These are phyloP conservation scores for Carpatolechia fugitivella DNA, from an alignment of 2,888 invertebrate genomes.

Conservation along the genomic window DNA sequence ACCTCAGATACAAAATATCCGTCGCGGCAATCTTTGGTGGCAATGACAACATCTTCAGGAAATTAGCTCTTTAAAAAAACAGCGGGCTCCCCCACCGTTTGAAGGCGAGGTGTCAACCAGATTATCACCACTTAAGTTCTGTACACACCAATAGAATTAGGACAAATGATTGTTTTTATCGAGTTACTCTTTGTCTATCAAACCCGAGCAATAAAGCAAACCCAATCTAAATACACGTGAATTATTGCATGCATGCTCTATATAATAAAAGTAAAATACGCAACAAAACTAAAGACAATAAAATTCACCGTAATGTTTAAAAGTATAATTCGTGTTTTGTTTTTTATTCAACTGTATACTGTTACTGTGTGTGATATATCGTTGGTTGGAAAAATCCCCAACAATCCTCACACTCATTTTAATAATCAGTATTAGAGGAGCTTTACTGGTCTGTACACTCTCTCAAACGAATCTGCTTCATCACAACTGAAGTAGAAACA, in stretches of 20 bases:
- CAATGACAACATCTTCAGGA: slow-evolving; percentile 40
- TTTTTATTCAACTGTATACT: no score
- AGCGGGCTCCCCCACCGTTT: slow-evolving; percentile 27
- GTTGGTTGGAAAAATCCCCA: no score
- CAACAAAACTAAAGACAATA: no score
- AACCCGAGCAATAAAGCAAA: no score
- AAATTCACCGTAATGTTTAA: background rate
- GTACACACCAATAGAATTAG: background rate
- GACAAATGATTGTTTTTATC: background rate
- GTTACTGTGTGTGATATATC: no score
- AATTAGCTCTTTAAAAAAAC: slow-evolving; percentile 55
- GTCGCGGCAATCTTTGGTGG: slow-evolving; percentile 3
- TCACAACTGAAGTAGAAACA: slow-evolving; percentile 34
- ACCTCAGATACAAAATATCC: slow-evolving; percentile 5
- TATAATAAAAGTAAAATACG: no score
- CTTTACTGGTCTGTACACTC: background rate
- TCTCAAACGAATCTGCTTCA: slow-evolving; percentile 35
- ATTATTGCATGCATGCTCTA: no score
- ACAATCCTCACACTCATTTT: no score
- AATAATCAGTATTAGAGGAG: no score
- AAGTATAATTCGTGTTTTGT: no score
- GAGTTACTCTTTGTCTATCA: background rate
- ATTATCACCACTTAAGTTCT: slow-evolving; percentile 34
- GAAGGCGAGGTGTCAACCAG: slow-evolving; percentile 38
- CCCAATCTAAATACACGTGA: no score